Conservation (phyloP, 1,140 invertebrate genomes). For the Caenorhabditis elegans region DNA sequence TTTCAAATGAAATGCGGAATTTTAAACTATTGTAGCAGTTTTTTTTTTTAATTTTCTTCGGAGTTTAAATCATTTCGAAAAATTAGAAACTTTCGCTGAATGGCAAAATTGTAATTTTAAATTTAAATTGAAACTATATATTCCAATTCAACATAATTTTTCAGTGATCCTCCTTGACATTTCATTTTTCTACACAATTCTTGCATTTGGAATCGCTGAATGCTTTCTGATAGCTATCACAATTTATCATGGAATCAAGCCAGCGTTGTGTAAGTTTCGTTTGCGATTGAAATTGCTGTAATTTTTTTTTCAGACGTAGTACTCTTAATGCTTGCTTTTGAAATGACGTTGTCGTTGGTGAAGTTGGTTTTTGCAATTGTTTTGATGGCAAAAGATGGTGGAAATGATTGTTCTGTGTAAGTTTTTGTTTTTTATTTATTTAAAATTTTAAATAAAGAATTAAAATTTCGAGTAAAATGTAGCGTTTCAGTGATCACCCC, state of each 20-base stretch:
- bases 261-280: not conserved
- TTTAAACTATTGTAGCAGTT: no score
- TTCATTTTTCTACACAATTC: constrained; percentile 15
- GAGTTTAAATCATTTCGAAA: no score
- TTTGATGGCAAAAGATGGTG: constrained; percentile 8
- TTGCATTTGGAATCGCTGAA: not conserved
- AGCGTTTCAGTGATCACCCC: not conserved
- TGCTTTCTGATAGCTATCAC: not conserved
- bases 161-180: not conserved
- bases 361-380: not conserved
- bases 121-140: no score
- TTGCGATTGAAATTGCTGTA: not conserved
- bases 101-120: no score
- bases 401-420: not conserved
- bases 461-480: not conserved
- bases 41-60: no score
- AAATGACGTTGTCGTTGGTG: not conserved
- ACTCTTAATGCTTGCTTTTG: not conserved
- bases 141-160: no score
- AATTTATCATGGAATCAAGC: not conserved
- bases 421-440: not conserved
- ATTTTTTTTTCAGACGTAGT: not conserved
- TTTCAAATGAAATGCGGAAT: no score
- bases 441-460: not conserved
- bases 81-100: no score